These are phyloP conservation scores for Gymnopithys bicolor DNA, from an alignment of 2,797 vertebrate species.

Conservation along the genomic window DNA sequence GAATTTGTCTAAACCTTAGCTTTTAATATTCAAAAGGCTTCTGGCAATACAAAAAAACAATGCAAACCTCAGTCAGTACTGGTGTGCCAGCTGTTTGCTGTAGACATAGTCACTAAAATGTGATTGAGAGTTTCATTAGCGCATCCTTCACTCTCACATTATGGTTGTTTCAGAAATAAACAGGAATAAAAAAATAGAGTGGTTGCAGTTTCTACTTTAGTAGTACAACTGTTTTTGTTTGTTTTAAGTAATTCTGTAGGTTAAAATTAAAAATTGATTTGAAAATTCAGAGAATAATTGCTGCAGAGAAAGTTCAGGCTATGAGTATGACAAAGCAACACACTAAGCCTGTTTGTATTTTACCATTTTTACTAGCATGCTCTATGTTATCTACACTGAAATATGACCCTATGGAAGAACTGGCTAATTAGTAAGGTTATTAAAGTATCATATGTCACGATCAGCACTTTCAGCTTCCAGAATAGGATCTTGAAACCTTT, in stretches of 20 bases:
- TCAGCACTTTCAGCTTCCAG: background rate
- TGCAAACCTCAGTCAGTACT: background rate
- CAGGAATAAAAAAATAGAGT: background rate
- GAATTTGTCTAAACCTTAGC: background rate
- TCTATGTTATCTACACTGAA: background rate
- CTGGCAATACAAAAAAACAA: background rate
- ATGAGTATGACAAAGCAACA: background rate
- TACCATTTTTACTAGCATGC: background rate
- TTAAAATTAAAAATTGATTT: conserved; percentile 10
- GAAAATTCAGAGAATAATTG: background rate
- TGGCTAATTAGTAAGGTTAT: background rate
- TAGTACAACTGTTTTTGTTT: background rate
- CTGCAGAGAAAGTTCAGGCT: background rate
- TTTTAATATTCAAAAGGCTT: background rate
- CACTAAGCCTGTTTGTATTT: background rate
- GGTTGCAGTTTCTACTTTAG: background rate
- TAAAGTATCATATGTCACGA: background rate
- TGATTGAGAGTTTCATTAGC: background rate
- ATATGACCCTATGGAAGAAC: background rate
- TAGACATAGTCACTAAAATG: background rate
- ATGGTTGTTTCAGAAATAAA: background rate
- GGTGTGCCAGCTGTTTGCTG: background rate
- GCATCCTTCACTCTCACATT: background rate
- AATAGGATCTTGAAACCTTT: background rate
- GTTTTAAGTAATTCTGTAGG: background rate